Percentiles rank a stretch among this genome's conserved stretches.
phyloP scores from a whole-genome alignment of 2,113 vertebrate species.

The Sialia sialis region DNA sequence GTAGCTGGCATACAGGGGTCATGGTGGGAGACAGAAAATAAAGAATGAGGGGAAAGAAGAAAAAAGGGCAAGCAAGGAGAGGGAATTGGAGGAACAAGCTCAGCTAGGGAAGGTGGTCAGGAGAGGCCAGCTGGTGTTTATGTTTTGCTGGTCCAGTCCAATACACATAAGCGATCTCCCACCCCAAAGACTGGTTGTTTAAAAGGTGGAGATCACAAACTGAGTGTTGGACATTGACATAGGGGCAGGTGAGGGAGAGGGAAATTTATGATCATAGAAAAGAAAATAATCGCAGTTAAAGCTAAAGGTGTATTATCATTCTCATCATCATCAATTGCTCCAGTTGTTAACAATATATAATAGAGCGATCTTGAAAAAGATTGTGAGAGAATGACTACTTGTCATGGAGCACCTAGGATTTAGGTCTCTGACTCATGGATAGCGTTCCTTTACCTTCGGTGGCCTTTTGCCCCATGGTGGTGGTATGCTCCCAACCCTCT shows the following conservation, averaged over 20 bases:
- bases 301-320: neutral
- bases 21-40: neutral
- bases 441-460: neutral
- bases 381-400: neutral
- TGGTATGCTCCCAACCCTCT: neutral
- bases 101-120: neutral
- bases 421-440: rapidly evolving
- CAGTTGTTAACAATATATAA: neutral
- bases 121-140: neutral
- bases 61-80: neutral
- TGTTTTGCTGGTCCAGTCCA: neutral
- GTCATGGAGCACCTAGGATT: neutral
- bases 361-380: neutral
- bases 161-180: neutral
- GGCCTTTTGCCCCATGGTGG: rapidly evolving
- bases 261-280: neutral
- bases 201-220: neutral
- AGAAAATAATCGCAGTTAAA: neutral
- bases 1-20: neutral
- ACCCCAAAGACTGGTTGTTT: neutral
- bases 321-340: neutral
- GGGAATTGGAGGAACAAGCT: neutral
- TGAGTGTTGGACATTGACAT: neutral
- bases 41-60: neutral
- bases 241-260: neutral